A percentile compares a stretch with the other conserved stretches of the same genome.
These are phyloP conservation scores for Chaunax sp. DNA, from an alignment of 2,797 vertebrate genomes.

Conservation along the genomic window DNA sequence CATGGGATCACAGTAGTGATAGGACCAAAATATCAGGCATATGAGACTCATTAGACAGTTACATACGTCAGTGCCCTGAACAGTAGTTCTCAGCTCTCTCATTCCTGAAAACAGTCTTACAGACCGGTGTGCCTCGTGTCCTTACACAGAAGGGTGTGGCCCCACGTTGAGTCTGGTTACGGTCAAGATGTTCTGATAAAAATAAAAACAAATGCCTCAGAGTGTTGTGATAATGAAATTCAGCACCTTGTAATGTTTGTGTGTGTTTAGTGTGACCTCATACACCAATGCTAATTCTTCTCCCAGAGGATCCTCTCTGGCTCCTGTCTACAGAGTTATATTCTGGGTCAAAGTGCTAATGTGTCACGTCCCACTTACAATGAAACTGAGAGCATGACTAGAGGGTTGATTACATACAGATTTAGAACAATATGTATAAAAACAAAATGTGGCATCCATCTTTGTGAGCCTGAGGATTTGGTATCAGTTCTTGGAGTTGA, in stretches of 20 bases:
- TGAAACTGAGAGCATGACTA: conserved; percentile 19
- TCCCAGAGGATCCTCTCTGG: conserved; percentile 31
- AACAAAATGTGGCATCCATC: too few species aligned
- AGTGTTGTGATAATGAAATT: conserved; percentile 48
- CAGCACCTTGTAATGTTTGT: conserved; percentile 31
- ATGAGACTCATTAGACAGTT: conserved; percentile 75
- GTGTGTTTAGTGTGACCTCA: conserved; percentile 25
- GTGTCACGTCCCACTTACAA: conserved; percentile 5
- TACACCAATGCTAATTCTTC: conserved; percentile 21
- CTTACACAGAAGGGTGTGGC: conserved; percentile 43
- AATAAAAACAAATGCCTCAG: conserved; percentile 41
- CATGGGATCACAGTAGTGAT: conserved; percentile 54
- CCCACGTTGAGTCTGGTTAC: conserved; percentile 28
- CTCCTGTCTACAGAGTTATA: conserved; percentile 9
- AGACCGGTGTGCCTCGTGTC: conserved; percentile 35
- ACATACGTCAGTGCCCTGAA: conserved; percentile 55
- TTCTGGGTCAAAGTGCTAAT: conserved; percentile 23
- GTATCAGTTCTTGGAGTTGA: too few species aligned
- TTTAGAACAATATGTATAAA: too few species aligned
- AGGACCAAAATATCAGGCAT: conserved; percentile 62
- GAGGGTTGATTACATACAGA: too few species aligned
- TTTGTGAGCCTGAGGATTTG: too few species aligned
- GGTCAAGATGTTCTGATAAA: conserved; percentile 58
- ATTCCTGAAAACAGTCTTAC: conserved; percentile 50
- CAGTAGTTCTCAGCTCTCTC: conserved; percentile 42